These are phyloP conservation scores for Rhizoglyphus robini DNA, from an alignment of 1,140 invertebrate species.

Conservation along the genomic window DNA sequence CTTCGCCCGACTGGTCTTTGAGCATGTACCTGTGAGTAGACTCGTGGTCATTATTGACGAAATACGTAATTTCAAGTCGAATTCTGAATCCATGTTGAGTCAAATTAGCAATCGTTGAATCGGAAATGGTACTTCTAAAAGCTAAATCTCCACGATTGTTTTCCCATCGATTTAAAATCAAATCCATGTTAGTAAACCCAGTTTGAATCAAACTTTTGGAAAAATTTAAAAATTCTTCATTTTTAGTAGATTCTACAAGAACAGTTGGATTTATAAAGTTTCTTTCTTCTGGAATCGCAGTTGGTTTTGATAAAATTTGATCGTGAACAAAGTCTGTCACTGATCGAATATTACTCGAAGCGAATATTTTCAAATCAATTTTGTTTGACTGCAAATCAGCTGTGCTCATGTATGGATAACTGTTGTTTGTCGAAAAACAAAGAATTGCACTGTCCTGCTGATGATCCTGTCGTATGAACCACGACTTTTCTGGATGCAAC, in stretches of 20 bases:
- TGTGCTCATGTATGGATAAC: neutral
- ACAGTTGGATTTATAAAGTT: too few species aligned
- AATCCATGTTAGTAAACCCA: too few species aligned
- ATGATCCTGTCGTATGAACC: conserved; percentile 46
- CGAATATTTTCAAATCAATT: neutral
- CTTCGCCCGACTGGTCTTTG: neutral
- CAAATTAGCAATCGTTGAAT: too few species aligned
- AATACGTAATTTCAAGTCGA: too few species aligned
- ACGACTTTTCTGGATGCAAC: conserved; percentile 45
- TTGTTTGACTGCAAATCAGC: neutral
- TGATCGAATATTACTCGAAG: too few species aligned
- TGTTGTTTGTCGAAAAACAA: neutral
- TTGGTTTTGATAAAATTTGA: neutral
- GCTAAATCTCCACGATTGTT: neutral
- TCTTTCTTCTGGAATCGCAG: neutral
- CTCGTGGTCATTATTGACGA: too few species aligned
- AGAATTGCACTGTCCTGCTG: neutral
- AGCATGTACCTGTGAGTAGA: neutral
- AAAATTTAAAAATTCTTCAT: too few species aligned
- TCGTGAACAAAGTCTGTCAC: too few species aligned
- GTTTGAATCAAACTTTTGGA: too few species aligned
- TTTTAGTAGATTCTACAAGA: too few species aligned
- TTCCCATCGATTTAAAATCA: neutral
- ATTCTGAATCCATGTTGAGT: too few species aligned
- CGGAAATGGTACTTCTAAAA: too few species aligned